A percentile compares a stretch with the other conserved stretches of the same genome.
Conservation (phyloP, 2,888 invertebrate species). For the Atherix ibis region DNA sequence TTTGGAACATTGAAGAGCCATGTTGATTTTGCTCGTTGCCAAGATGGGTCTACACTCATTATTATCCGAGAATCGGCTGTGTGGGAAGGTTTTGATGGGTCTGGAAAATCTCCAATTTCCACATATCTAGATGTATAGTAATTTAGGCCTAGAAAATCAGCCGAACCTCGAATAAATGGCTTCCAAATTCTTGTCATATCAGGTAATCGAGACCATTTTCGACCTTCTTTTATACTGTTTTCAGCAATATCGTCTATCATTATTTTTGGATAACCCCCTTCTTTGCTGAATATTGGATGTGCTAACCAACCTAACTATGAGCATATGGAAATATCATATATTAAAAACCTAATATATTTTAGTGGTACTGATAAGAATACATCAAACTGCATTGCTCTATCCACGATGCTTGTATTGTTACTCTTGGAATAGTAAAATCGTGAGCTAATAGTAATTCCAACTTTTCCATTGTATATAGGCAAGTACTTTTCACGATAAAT, state of each 20-base stretch:
- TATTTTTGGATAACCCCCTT: constrained; percentile 23
- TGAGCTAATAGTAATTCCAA: constrained; percentile 20
- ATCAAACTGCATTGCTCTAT: constrained; percentile 19
- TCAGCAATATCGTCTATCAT: constrained; percentile 21
- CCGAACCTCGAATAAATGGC: constrained; percentile 15
- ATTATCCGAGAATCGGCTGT: constrained; percentile 33
- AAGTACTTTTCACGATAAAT: constrained; percentile 31
- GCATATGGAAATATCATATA: neutral
- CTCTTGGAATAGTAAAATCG: constrained; percentile 17
- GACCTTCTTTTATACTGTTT: constrained; percentile 22
- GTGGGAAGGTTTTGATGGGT: constrained; percentile 33
- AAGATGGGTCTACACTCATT: constrained; percentile 15
- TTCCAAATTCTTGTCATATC: constrained; percentile 14
- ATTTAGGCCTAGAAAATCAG: constrained; percentile 23
- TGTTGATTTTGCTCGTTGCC: constrained; percentile 18
- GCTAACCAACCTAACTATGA: constrained; percentile 26
- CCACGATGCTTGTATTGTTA: constrained; percentile 13
- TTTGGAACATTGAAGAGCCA: constrained; percentile 23
- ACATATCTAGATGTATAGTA: constrained; percentile 20
- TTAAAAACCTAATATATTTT: no score
- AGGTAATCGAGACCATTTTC: constrained; percentile 19
- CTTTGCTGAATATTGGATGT: constrained; percentile 21
- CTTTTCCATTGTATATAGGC: constrained; percentile 19
- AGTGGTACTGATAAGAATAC: no score
- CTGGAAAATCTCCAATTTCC: constrained; percentile 12